Conservation (phyloP, 2,113 vertebrate species). For the Ammodytes marinus region DNA sequence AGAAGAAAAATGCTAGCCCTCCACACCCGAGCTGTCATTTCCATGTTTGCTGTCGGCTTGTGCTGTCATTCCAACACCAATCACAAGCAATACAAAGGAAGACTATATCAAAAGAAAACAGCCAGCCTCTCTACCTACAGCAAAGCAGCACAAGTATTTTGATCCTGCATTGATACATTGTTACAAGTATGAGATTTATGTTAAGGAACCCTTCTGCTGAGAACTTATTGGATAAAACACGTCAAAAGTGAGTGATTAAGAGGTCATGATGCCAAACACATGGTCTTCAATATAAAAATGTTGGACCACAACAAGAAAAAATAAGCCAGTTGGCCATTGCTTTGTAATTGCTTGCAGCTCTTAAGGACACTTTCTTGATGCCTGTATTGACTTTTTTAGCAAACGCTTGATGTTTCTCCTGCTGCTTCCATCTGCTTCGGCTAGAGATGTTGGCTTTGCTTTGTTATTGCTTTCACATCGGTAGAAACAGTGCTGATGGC, state of each 20-base stretch:
- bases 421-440: slow-evolving; percentile 48
- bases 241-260: slow-evolving; percentile 4
- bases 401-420: slow-evolving; percentile 4
- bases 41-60: not conserved
- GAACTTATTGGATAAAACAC: slow-evolving; percentile 7
- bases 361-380: slow-evolving; percentile 39
- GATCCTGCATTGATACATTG: slow-evolving; percentile 18
- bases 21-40: not conserved
- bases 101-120: not conserved
- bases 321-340: slow-evolving; percentile 52
- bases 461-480: slow-evolving; percentile 22
- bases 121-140: not conserved
- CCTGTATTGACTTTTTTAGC: slow-evolving; percentile 53
- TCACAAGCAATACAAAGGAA: not conserved
- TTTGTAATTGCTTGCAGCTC: slow-evolving; percentile 42
- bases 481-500: slow-evolving; percentile 17
- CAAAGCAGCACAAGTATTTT: not conserved
- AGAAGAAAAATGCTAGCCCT: not conserved
- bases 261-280: slow-evolving; percentile 40
- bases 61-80: not conserved
- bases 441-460: slow-evolving; percentile 20
- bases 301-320: slow-evolving; percentile 21
- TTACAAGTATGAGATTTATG: slow-evolving; percentile 30
- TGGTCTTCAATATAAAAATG: slow-evolving; percentile 46
- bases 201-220: not conserved